Evolutionary conservation across 37 sponge, comb jelly and placozoan genomes (phyloP).

Genomic region (Spongia lamella): DNA sequence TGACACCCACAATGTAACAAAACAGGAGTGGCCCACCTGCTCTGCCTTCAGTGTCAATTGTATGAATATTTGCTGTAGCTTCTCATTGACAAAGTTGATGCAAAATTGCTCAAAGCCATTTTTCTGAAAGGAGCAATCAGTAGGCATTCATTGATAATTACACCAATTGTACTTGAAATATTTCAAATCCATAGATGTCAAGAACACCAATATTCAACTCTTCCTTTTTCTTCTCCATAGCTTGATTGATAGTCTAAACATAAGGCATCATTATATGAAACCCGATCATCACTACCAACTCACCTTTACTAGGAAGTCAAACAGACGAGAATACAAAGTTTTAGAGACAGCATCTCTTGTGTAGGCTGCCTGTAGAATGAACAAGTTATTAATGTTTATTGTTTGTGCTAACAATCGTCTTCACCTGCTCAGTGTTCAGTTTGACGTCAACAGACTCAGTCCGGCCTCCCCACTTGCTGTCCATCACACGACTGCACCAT

Average conservation of each 20-base stretch:
- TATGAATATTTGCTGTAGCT: conserved; percentile 98
- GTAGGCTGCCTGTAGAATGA: conserved; percentile 71
- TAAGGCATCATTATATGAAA: not conserved
- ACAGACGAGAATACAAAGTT: conserved; percentile 89
- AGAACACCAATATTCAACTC: conserved; percentile 85
- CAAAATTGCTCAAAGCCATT: conserved; percentile 99
- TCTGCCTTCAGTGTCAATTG: conserved; percentile 97
- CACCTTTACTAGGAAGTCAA: conserved; percentile 92
- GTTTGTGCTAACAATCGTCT: not conserved
- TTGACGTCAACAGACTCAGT: conserved; percentile 82
- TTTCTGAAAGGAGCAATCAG: conserved; percentile 55
- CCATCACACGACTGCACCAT: conserved; percentile 77
- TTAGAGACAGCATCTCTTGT: conserved; percentile 96
- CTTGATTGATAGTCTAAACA: conserved; percentile 78
- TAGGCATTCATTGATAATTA: not conserved
- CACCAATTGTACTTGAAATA: conserved; percentile 73
- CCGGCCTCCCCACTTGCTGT: conserved; percentile 96
- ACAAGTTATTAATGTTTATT: not conserved
- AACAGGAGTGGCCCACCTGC: conserved; percentile 52
- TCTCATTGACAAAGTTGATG: conserved; percentile 99
- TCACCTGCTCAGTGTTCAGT: conserved; percentile 80
- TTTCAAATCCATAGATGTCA: conserved; percentile 98
- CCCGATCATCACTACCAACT: not conserved
- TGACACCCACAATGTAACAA: too few species aligned
- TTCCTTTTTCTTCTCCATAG: conserved; percentile 79